These are phyloP conservation scores for Drosophila subquinaria DNA, from an alignment of 2,888 invertebrate genomes.

Conservation along the genomic window DNA sequence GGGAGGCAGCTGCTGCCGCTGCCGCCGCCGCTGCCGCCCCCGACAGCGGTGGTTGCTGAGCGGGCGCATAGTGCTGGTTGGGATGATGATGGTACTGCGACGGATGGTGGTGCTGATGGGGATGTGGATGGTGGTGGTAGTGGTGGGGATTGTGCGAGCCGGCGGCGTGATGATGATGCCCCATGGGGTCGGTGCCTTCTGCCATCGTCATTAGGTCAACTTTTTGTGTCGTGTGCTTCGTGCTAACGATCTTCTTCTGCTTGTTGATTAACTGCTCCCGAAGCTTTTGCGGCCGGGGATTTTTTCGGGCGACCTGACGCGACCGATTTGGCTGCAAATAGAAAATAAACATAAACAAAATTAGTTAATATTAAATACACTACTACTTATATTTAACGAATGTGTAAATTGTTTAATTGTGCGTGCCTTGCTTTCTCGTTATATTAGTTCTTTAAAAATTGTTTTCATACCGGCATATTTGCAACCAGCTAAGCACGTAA, in stretches of 20 bases:
- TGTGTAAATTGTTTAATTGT: not conserved
- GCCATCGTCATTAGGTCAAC: conserved; percentile 90
- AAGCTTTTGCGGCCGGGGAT: conserved; percentile 59
- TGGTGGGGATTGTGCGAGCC: conserved; percentile 84
- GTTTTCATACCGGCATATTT: conserved; percentile 37
- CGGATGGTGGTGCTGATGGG: conserved; percentile 68
- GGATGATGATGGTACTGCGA: conserved; percentile 71
- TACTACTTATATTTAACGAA: not conserved
- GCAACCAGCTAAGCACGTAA: not conserved
- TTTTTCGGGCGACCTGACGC: conserved; percentile 60
- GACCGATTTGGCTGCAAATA: conserved; percentile 56
- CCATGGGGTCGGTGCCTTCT: conserved; percentile 89
- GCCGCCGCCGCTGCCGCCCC: conserved; percentile 32
- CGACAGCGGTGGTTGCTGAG: conserved; percentile 51
- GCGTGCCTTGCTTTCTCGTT: not conserved
- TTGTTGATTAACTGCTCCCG: conserved; percentile 19
- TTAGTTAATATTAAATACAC: not conserved
- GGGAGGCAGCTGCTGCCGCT: conserved; percentile 55
- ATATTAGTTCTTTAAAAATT: not conserved
- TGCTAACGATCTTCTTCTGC: conserved; percentile 42
- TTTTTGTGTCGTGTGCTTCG: conserved; percentile 70
- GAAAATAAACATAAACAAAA: not conserved
- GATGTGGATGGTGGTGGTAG: conserved; percentile 74
- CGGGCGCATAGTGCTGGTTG: conserved; percentile 59
- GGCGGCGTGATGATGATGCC: conserved; percentile 85